phyloP scores from a whole-genome alignment of 2,113 vertebrate genomes.

The Neofelis nebulosa region DNA sequence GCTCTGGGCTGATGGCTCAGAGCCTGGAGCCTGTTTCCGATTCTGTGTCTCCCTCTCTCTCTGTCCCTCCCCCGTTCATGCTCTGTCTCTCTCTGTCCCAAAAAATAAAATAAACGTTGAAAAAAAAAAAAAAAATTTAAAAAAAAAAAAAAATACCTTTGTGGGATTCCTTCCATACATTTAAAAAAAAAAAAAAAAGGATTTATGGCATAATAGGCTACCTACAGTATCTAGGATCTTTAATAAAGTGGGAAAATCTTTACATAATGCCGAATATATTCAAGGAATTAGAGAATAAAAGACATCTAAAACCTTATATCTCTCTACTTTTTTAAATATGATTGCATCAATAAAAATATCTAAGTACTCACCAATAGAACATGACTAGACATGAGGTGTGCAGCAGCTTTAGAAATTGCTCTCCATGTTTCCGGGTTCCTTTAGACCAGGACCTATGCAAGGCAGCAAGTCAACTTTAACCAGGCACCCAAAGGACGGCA shows the following conservation, averaged over 20 bases:
- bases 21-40: too few species aligned
- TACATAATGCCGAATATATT: background rate
- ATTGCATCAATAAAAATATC: background rate
- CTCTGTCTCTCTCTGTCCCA: too few species aligned
- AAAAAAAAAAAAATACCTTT: background rate
- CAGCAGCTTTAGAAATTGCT: background rate
- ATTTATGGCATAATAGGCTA: background rate
- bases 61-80: too few species aligned
- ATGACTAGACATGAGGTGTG: rapidly evolving
- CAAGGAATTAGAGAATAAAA: background rate
- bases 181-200: too few species aligned
- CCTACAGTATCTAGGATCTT: background rate
- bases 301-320: background rate
- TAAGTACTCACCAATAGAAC: background rate
- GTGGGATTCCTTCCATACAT: background rate
- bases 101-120: too few species aligned
- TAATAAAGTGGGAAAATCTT: background rate
- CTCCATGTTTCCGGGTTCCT: background rate
- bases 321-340: background rate
- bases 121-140: too few species aligned
- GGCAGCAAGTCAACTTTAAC: background rate
- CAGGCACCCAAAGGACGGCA: rapidly evolving
- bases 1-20: too few species aligned
- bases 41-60: too few species aligned
- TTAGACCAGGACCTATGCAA: background rate